A percentile compares a stretch with the other conserved stretches of the same genome.
phyloP scores from a whole-genome alignment of 2,113 vertebrate genomes.

The Cyanoderma ruficeps region DNA sequence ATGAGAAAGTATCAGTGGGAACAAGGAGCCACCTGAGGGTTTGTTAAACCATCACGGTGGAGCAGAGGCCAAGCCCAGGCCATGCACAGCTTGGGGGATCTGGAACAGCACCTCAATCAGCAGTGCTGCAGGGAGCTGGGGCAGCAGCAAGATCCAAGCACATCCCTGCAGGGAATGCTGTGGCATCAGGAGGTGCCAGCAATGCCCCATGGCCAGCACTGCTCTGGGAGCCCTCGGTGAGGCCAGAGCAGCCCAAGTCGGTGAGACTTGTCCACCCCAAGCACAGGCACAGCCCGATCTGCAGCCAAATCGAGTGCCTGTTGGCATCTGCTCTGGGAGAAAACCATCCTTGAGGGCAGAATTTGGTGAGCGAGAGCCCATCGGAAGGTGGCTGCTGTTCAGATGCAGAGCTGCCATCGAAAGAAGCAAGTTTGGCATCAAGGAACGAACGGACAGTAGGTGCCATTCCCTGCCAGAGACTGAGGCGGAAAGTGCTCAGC shows the following conservation, averaged over 20 bases:
- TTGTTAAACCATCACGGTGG: rapidly evolving
- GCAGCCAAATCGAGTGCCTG: background rate
- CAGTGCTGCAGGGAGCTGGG: background rate
- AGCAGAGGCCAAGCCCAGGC: background rate
- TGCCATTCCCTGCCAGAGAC: rapidly evolving
- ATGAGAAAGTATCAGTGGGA: rapidly evolving
- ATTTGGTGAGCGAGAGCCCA: rapidly evolving
- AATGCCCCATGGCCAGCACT: rapidly evolving
- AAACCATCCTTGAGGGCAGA: rapidly evolving
- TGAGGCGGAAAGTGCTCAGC: rapidly evolving
- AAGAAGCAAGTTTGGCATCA: rapidly evolving
- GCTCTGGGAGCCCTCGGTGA: rapidly evolving
- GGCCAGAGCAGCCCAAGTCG: background rate
- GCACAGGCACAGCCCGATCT: rapidly evolving
- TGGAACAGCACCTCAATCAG: background rate
- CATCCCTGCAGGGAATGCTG: rapidly evolving
- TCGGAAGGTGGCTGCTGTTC: background rate
- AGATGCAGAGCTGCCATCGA: background rate
- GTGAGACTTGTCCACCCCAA: rapidly evolving
- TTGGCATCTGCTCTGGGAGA: rapidly evolving
- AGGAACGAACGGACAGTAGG: background rate
- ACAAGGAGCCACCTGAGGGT: background rate
- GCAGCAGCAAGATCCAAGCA: rapidly evolving
- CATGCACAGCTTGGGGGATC: background rate
- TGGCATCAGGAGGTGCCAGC: rapidly evolving